Base-by-base conservation (phyloP, 2,888 invertebrate genomes). In the Coleophora flavipennella region DNA sequence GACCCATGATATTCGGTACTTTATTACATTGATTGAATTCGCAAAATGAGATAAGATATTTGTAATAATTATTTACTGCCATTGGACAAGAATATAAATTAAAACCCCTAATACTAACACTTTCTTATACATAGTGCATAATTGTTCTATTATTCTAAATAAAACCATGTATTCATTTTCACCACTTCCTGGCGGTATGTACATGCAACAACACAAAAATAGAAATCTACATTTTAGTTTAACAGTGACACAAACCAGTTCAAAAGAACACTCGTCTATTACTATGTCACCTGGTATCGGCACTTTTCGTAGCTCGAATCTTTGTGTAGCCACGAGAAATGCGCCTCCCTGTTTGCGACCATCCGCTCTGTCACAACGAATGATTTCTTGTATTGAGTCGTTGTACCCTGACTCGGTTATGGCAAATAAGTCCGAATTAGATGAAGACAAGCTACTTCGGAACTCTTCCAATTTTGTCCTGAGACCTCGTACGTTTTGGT, bases 151-250 rank as follows among this genome's bases (percentile, higher is more conserved):
- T 29, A 43, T 45, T 26, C 37, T 36, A 46, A 50, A 53, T 31
- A 54, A 42, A 13, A 46, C 13, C 43, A 48, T 40, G 29, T 47
- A 51, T 10, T 53, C 49, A 26, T 37, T 33, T 28, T 49, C 47
- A 36, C 13, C 40, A 45, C 46, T 43, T n/a, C 31, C 37, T 2
- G 53, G 53, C 4, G 50, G 53, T 13, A 53, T 53, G 31, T 49
- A 53, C 8, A 50, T 43, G 33, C 20, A 20, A 20, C 47, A 48
- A 41, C 41, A 44, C 9, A 47, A 36, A 45, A 49, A 43, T 13
- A 48, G 31, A 28, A 40, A 43, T 32, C 31, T 42, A 20, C 38
- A 36, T 12, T 38, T 31, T 14, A 39, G 14, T 33, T 46, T 36
- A 1, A 49, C 42, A 2, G 40, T 34, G n/a, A 43, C 45, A 34